Evolutionary conservation across 2,797 vertebrate species (phyloP), one percentile per base, ranked within the genome.

Genomic region (Danio aesculapii): DNA sequence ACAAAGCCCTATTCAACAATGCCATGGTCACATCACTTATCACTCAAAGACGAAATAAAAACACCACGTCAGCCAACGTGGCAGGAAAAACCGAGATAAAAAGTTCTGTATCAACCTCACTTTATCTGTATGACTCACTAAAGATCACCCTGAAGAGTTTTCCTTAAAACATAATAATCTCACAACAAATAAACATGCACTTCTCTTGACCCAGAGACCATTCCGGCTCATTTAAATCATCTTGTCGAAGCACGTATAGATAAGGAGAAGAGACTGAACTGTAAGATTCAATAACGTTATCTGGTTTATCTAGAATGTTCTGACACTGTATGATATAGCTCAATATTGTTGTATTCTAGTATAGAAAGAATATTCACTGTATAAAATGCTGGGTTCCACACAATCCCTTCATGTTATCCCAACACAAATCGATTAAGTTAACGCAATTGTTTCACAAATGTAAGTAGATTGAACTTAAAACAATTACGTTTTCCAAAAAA

Each of bases 31-130:
- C 9, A 16, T 16, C 10, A n/a, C 30, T 71, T 63, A 53, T 55
- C 58, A 30, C 2, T 6, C 0, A 21, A 53, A 63, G 58, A 63
- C 47, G 0, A 79, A 63, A 70, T 43, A 71, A 79, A 71, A 71
- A 14, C n/a, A 58, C 17, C 0, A 57, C 52, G 41, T 8, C 10
- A 61, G 11, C 16, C 44, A 61, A 52, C 0, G 12, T 58, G 2
- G 2, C 16, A 70, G 11, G 58, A 58, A 41, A 47, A 6, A 43
- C 39, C 62, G 43, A 57, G 12, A 41, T 49, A 8, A 39, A 30
- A 52, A 2, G 19, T 52, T 8, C 19, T 16, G 12, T 6, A 21
- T 47, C 0, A 12, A 52, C 41, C 30, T 43, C 16, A 11, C 49
- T 64, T 12, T 30, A 64, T 75, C 30, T 44, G 8, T 53, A 21